Percentiles rank a stretch among this genome's conserved stretches.
phyloP scores from a whole-genome alignment of 2,888 invertebrate species.

The Automeris io region DNA sequence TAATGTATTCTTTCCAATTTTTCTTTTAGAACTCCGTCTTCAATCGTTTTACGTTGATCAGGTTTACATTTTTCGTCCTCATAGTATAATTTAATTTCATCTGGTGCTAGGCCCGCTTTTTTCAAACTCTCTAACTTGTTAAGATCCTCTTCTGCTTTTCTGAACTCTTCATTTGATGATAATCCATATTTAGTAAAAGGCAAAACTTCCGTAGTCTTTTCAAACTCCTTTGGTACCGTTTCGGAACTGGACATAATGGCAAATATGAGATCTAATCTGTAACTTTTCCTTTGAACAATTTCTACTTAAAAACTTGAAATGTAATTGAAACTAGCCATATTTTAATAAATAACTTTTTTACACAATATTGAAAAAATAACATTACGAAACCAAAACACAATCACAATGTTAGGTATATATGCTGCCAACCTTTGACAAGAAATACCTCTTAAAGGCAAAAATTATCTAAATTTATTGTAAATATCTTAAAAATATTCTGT shows the following conservation, averaged over 20 bases:
- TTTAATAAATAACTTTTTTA: too few species aligned
- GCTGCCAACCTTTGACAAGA: too few species aligned
- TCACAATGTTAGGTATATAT: too few species aligned
- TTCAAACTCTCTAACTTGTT: slow-evolving; percentile 58
- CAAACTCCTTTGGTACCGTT: slow-evolving; percentile 53
- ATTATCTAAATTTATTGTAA: too few species aligned
- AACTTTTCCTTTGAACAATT: too few species aligned
- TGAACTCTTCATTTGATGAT: slow-evolving; percentile 57
- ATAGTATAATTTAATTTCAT: slow-evolving; percentile 68
- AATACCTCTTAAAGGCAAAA: too few species aligned
- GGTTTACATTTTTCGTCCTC: slow-evolving; percentile 58
- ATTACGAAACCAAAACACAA: too few species aligned
- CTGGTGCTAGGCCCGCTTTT: slow-evolving; percentile 58
- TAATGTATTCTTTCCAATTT: slow-evolving; percentile 45
- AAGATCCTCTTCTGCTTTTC: slow-evolving; percentile 38
- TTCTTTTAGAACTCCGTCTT: slow-evolving; percentile 40
- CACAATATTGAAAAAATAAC: too few species aligned
- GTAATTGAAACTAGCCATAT: too few species aligned
- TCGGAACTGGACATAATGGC: slow-evolving; percentile 41
- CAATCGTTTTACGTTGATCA: slow-evolving; percentile 43
- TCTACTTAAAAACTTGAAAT: too few species aligned
- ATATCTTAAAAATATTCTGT: too few species aligned
- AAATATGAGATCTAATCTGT: too few species aligned
- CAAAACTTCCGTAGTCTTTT: slow-evolving; percentile 53
- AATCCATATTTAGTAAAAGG: slow-evolving; percentile 63